Evolutionary conservation across 2,797 vertebrate genomes (phyloP).

Genomic region (Ispidina lecontei): DNA sequence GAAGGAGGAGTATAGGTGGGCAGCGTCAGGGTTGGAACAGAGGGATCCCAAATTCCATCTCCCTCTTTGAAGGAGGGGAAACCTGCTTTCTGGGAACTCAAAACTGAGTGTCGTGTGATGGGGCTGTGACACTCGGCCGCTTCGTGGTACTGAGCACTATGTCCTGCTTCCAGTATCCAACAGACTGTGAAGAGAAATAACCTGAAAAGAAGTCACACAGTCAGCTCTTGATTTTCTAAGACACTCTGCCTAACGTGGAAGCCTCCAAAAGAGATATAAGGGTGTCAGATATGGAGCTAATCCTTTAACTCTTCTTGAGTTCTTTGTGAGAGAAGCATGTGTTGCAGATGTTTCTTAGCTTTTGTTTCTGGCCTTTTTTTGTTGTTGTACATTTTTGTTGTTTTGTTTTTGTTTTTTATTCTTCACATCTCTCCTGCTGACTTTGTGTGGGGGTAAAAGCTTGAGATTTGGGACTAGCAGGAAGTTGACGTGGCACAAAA

Average conservation of each 20-base stretch:
- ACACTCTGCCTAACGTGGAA: neutral
- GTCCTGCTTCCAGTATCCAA: neutral
- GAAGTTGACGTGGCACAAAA: neutral
- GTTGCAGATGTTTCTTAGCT: neutral
- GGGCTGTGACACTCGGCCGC: neutral
- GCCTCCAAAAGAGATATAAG: neutral
- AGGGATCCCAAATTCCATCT: neutral
- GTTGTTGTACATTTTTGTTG: neutral
- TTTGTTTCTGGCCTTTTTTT: neutral
- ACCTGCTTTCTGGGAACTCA: neutral
- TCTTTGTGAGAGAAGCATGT: neutral
- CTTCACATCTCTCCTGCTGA: neutral
- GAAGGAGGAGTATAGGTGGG: neutral
- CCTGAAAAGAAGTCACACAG: neutral
- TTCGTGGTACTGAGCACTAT: neutral
- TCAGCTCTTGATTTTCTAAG: neutral
- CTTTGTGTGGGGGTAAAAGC: neutral
- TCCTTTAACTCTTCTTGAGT: neutral
- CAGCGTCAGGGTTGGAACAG: neutral
- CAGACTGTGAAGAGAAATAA: neutral
- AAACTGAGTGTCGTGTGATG: neutral
- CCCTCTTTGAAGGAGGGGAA: neutral
- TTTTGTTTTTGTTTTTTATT: neutral
- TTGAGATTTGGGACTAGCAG: neutral
- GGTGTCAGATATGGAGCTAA: neutral